Percentiles rank a stretch among this genome's conserved stretches.
These are phyloP conservation scores for Platycercus adscitus DNA, from an alignment of 2,113 vertebrate genomes.

Conservation along the genomic window DNA sequence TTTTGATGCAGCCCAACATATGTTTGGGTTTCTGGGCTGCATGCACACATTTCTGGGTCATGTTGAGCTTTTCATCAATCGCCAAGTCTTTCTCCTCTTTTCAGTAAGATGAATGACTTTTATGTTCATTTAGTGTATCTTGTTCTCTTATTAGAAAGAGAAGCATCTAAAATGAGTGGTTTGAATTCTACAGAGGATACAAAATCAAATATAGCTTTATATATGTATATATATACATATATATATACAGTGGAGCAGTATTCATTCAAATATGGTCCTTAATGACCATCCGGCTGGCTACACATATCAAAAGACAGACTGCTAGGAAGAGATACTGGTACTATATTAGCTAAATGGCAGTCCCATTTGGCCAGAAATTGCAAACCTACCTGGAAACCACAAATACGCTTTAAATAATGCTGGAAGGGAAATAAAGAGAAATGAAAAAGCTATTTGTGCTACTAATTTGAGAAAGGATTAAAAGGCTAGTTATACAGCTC, in stretches of 20 bases:
- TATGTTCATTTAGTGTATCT: background rate
- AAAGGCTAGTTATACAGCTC: background rate
- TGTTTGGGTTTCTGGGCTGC: background rate
- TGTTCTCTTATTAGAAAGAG: background rate
- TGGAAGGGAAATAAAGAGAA: background rate
- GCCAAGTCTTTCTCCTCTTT: background rate
- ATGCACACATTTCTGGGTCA: background rate
- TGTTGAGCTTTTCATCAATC: background rate
- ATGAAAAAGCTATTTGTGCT: background rate
- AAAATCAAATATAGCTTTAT: background rate
- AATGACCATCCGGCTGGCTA: background rate
- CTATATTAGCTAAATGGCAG: background rate
- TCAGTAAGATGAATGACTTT: background rate
- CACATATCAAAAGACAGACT: background rate
- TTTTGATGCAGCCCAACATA: background rate
- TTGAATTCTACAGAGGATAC: background rate
- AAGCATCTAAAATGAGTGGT: background rate
- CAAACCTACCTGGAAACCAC: background rate
- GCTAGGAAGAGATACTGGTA: background rate
- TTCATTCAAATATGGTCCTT: background rate
- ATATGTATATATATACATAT: background rate
- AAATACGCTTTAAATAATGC: background rate
- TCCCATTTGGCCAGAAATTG: background rate
- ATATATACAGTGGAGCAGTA: background rate
- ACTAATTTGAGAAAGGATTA: conserved; percentile 15